phyloP scores from a whole-genome alignment of 2,113 vertebrate species.

The Clupea harengus region DNA sequence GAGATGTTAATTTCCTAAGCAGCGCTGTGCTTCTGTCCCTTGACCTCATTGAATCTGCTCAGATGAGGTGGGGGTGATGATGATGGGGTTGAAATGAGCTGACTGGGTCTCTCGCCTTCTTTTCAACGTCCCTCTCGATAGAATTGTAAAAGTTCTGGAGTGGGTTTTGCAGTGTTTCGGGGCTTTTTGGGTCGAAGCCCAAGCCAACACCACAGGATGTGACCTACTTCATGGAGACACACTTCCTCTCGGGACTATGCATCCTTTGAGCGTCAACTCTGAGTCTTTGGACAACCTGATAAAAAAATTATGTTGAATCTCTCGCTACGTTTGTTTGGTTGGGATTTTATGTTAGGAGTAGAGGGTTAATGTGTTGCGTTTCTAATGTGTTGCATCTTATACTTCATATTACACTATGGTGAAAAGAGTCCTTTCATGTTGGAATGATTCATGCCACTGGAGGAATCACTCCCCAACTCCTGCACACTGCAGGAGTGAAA shows the following conservation, averaged over 20 bases:
- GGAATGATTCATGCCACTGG: not conserved
- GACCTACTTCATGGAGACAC: constrained; percentile 1
- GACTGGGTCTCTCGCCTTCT: not conserved
- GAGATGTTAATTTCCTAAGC: not conserved
- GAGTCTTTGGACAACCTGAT: not conserved
- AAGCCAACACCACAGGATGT: constrained; percentile 30
- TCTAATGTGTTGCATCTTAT: not conserved
- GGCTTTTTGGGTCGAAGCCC: constrained; percentile 37
- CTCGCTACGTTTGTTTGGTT: not conserved
- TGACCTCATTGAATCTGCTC: not conserved
- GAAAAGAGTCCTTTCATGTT: not conserved
- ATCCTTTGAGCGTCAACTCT: not conserved
- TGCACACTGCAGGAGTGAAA: not conserved
- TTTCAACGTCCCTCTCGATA: constrained; percentile 24
- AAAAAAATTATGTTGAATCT: not conserved
- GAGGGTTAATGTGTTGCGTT: not conserved
- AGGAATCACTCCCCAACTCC: not conserved
- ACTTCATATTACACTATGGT: not conserved
- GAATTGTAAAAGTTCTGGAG: constrained; percentile 29
- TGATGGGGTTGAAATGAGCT: constrained; percentile 12
- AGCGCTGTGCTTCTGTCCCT: not conserved
- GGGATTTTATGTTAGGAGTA: not conserved
- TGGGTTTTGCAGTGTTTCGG: constrained; percentile 27
- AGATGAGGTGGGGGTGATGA: constrained; percentile 11
- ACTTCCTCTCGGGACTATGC: not conserved